phyloP scores from a whole-genome alignment of 2,797 vertebrate species.

The Acropternis orthonyx region DNA sequence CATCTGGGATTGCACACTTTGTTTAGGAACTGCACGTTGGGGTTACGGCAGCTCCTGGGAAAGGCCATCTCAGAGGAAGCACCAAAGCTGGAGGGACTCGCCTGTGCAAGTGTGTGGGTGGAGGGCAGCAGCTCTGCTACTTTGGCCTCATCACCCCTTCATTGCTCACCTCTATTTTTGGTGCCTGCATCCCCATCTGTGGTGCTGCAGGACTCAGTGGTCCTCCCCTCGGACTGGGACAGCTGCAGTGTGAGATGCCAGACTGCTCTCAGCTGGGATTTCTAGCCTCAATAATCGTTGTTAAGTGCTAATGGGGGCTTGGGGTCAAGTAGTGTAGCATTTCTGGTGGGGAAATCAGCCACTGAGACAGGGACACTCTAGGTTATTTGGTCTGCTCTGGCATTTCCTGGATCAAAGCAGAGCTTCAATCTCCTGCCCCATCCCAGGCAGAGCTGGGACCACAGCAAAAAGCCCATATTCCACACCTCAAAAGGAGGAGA shows the following conservation, averaged over 20 bases:
- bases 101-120: neutral
- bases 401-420: neutral
- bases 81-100: neutral
- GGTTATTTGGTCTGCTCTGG: neutral
- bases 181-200: rapidly evolving
- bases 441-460: neutral
- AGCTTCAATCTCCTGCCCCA: neutral
- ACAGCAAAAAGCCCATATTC: neutral
- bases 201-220: neutral
- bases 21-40: conserved; percentile 21
- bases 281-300: neutral
- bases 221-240: neutral
- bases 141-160: neutral
- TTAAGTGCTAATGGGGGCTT: neutral
- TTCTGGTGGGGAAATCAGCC: neutral
- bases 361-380: neutral
- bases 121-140: neutral
- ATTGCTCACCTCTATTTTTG: conserved; percentile 51
- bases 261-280: neutral
- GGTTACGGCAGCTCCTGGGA: conserved; percentile 52
- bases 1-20: neutral
- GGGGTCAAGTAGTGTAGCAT: neutral
- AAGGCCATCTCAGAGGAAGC: conserved; percentile 50
- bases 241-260: conserved; percentile 13
- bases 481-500: rapidly evolving